These are phyloP conservation scores for Leptinotarsa texana DNA, from an alignment of 1,140 invertebrate species.

Conservation along the genomic window DNA sequence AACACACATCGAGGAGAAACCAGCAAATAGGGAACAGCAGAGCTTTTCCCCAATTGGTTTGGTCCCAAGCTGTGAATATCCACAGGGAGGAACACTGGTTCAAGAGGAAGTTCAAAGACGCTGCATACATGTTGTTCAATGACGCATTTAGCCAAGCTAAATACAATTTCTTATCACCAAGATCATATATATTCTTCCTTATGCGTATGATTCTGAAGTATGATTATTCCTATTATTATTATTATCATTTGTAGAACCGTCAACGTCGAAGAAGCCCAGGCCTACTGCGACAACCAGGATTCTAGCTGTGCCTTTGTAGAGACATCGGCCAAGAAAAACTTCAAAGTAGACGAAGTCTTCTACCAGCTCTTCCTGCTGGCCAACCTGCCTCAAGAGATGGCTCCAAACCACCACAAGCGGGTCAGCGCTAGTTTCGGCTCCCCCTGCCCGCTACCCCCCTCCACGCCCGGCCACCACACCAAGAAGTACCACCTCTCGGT, in stretches of 20 bases:
- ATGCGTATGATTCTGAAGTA: not conserved
- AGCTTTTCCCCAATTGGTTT: too few species aligned
- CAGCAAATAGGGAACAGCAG: too few species aligned
- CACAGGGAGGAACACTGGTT: too few species aligned
- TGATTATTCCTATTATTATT: constrained; percentile 11
- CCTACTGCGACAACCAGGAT: constrained; percentile 72
- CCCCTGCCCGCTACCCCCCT: constrained; percentile 68
- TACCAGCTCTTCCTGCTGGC: constrained; percentile 79
- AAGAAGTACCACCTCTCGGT: constrained; percentile 77
- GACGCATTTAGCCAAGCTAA: too few species aligned
- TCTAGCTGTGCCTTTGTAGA: constrained; percentile 78
- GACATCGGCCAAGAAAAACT: constrained; percentile 78
- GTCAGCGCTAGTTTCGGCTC: constrained; percentile 70
- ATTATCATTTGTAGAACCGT: constrained; percentile 65
- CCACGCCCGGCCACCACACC: constrained; percentile 65
- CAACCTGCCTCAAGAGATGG: constrained; percentile 83
- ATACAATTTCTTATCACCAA: too few species aligned
- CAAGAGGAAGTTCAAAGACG: too few species aligned
- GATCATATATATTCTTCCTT: too few species aligned
- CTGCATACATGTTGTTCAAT: too few species aligned
- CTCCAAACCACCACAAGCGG: constrained; percentile 80
- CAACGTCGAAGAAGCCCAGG: constrained; percentile 69
- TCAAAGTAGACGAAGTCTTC: constrained; percentile 79
- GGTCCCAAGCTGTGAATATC: too few species aligned
- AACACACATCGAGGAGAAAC: too few species aligned